Evolutionary conservation across 2,113 vertebrate species (phyloP).

Genomic region (Gracilinanus agilis): DNA sequence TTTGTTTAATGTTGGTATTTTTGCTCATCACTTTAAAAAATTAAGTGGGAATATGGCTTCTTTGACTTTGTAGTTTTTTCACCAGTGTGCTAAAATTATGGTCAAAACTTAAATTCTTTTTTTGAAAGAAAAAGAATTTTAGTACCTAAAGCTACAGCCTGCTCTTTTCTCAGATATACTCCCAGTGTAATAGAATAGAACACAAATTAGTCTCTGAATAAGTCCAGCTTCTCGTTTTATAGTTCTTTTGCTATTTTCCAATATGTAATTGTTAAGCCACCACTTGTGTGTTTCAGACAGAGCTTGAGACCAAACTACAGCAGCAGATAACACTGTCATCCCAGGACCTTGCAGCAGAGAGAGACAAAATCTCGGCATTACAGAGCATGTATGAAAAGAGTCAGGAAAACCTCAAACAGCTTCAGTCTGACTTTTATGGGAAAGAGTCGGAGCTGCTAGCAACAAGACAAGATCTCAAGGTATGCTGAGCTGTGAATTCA

Average conservation of each 20-base stretch:
- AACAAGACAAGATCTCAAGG: slow-evolving; percentile 95
- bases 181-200: not conserved
- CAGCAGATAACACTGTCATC: slow-evolving; percentile 85
- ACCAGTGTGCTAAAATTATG: not conserved
- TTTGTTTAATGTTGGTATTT: not conserved
- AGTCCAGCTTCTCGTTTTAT: slow-evolving; percentile 23
- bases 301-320: slow-evolving; percentile 89
- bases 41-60: not conserved
- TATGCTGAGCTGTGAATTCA: slow-evolving; percentile 71
- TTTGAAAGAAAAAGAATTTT: slow-evolving; percentile 21
- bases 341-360: slow-evolving; percentile 89
- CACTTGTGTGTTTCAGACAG: slow-evolving; percentile 85
- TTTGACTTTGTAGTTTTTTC: not conserved
- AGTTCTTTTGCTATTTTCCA: slow-evolving; percentile 16
- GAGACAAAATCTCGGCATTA: slow-evolving; percentile 84
- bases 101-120: not conserved
- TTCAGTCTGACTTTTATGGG: slow-evolving; percentile 95
- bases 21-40: not conserved
- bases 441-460: slow-evolving; percentile 96
- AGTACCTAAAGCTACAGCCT: not conserved
- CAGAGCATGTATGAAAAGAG: slow-evolving; percentile 86
- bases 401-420: slow-evolving; percentile 86
- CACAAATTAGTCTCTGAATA: not conserved
- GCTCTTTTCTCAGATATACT: not conserved
- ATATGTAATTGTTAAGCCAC: slow-evolving; percentile 37